Evolutionary conservation across 2,888 invertebrate genomes (phyloP).

Genomic region (Tenthredo mesomela): DNA sequence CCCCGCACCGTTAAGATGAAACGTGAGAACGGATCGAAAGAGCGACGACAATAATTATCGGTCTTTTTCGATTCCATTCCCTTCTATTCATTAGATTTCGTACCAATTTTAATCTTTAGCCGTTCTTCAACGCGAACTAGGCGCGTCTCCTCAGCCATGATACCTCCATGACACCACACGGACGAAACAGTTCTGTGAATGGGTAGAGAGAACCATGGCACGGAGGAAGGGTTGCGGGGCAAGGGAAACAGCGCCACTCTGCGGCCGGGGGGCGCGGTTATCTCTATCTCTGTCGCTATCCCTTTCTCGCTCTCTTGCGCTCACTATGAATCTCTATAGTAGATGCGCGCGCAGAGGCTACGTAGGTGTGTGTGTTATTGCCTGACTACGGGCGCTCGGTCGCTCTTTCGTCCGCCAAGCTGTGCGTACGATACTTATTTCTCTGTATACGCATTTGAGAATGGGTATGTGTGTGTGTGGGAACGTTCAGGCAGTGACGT

Average conservation of each 20-base stretch:
- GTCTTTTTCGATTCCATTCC: not conserved
- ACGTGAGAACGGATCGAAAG: constrained; percentile 1
- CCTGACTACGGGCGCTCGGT: constrained; percentile 48
- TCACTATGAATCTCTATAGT: not conserved
- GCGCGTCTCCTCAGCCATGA: constrained; percentile 95
- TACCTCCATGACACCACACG: constrained; percentile 87
- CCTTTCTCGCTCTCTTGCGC: constrained; percentile 5
- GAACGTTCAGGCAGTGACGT: constrained; percentile 8
- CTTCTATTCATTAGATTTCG: constrained; percentile 76
- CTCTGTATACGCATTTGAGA: not conserved
- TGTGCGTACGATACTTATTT: not conserved
- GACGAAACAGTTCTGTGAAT: constrained; percentile 56
- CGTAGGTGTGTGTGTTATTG: constrained; percentile 25
- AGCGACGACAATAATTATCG: not conserved
- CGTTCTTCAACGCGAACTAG: constrained; percentile 95
- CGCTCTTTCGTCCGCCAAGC: not conserved
- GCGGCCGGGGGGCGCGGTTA: constrained; percentile 36
- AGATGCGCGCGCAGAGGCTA: not conserved
- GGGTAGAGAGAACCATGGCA: constrained; percentile 41
- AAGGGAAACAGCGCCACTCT: constrained; percentile 59
- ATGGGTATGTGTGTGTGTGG: not conserved
- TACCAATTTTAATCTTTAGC: constrained; percentile 96
- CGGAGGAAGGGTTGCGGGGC: constrained; percentile 17
- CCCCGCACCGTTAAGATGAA: not conserved
- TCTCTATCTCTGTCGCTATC: not conserved